These are phyloP conservation scores for Temnothorax ravouxi DNA, from an alignment of 2,888 invertebrate genomes.

Conservation along the genomic window DNA sequence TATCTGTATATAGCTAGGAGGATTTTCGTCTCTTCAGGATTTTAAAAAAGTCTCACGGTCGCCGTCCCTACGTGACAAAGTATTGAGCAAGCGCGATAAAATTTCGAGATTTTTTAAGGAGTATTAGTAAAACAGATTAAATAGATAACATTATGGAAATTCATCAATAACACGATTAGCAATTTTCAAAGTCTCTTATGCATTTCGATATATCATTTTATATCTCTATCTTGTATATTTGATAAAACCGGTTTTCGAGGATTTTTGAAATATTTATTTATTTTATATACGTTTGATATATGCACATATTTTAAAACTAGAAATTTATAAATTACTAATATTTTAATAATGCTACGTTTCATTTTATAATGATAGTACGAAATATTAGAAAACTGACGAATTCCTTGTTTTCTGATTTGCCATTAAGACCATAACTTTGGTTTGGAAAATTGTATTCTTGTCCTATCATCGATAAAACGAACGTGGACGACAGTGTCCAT, in stretches of 20 bases:
- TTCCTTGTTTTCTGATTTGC: not conserved
- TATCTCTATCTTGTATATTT: not conserved
- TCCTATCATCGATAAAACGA: not conserved
- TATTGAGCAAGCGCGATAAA: not conserved
- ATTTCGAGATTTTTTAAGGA: not conserved
- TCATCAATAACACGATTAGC: not conserved
- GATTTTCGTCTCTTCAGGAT: not conserved
- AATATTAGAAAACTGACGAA: not conserved
- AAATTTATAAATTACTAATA: not conserved
- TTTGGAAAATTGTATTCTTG: not conserved
- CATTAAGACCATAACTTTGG: not conserved
- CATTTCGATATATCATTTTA: not conserved
- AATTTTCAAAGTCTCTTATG: constrained; percentile 3
- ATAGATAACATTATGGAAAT: constrained; percentile 14
- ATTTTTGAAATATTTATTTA: constrained; percentile 10
- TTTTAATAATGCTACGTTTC: not conserved
- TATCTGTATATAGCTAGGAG: constrained; percentile 7
- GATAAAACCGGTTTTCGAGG: not conserved
- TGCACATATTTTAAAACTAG: not conserved
- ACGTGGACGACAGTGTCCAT: not conserved
- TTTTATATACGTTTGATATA: not conserved
- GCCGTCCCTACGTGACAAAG: not conserved
- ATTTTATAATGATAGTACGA: not conserved
- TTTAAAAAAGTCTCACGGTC: constrained; percentile 35
- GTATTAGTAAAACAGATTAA: not conserved